phyloP scores from a whole-genome alignment of 2,113 vertebrate species.

The Thunnus maccoyii region DNA sequence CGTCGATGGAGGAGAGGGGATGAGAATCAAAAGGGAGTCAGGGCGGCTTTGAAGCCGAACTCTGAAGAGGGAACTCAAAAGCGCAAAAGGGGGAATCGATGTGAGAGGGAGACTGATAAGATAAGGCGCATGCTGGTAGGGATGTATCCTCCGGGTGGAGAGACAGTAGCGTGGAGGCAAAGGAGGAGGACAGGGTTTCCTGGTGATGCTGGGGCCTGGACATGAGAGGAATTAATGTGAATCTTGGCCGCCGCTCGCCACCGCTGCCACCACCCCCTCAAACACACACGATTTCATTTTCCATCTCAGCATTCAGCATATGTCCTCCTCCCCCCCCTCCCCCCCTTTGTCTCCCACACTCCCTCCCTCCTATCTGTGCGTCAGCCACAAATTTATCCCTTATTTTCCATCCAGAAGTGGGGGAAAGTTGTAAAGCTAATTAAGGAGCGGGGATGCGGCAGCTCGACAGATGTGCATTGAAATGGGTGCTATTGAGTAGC shows the following conservation, averaged over 20 bases:
- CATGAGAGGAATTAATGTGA: slow-evolving; percentile 60
- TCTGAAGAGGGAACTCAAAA: slow-evolving; percentile 36
- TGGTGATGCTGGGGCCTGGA: slow-evolving; percentile 34
- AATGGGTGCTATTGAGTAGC: slow-evolving; percentile 76
- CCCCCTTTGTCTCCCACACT: slow-evolving; percentile 16
- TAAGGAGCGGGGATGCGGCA: slow-evolving; percentile 72
- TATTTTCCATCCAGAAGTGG: slow-evolving; percentile 69
- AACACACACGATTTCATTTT: slow-evolving; percentile 47
- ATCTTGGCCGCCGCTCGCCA: background rate
- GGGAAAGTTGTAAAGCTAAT: slow-evolving; percentile 77
- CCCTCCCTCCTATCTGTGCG: slow-evolving; percentile 14
- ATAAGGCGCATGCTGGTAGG: slow-evolving; percentile 18
- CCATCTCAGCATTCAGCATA: slow-evolving; percentile 66
- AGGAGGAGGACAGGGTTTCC: slow-evolving; percentile 41
- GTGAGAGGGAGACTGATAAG: slow-evolving; percentile 42
- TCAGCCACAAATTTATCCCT: slow-evolving; percentile 62
- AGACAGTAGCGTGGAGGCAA: background rate
- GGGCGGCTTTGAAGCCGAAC: slow-evolving; percentile 38
- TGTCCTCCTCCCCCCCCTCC: slow-evolving; percentile 33
- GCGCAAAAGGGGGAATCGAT: slow-evolving; percentile 35
- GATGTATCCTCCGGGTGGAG: slow-evolving; percentile 25
- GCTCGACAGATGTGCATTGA: slow-evolving; percentile 77
- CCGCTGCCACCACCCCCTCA: background rate
- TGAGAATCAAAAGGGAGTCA: slow-evolving; percentile 11
- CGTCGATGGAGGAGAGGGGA: background rate